Base-by-base conservation (phyloP, 35 echinoderm and acorn worm genomes). In the Ophiothrix spiculata region DNA sequence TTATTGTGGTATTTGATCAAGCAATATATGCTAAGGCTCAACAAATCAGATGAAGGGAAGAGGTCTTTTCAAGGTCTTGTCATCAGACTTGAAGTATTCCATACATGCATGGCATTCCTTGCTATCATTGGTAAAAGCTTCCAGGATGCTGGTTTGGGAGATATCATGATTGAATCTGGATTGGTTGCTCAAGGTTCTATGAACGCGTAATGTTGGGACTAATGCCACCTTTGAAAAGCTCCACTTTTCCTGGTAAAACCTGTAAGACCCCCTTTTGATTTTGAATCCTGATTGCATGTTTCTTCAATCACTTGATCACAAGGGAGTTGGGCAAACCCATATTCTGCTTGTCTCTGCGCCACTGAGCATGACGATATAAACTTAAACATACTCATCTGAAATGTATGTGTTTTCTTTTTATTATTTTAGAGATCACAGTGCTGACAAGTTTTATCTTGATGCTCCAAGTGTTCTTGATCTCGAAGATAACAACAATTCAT, bases 11-110 rank as follows among this genome's bases (percentile, higher is more conserved):
- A 8, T 21, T 94, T 38, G 92, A 95, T 74, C 88, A 91, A 37
- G 88, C 93, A 31, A 91, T 95, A n/a, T 95, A 92, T 42, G 42
- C 74, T 1, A 95, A 91, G 39, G 93, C 90, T 10, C 86, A 92
- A 41, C 32, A 56, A 38, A 95, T 95, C 39, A 37, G 93, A 32
- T 95, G 93, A 90, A 64, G 84, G 49, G n/a, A 91, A 84, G 15
- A 45, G 38, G 25, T 21, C 64, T 11, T 91, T 91, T 33, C 80
- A 37, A 39, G 56, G 81, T 13, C 78, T 85, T 4, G 77, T 97
- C 36, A 25, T 92, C 17, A 77, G 86, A 31, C 73, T 95, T 40
- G 94, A 90, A 23, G 39, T 56, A 45, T 92, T 97, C 56, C 86
- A 97, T 69, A 95, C 93, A 33, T 75, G 75, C 14, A 82, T 92